phyloP scores from a whole-genome alignment of 1,140 invertebrate genomes.

The Patella vulgata region DNA sequence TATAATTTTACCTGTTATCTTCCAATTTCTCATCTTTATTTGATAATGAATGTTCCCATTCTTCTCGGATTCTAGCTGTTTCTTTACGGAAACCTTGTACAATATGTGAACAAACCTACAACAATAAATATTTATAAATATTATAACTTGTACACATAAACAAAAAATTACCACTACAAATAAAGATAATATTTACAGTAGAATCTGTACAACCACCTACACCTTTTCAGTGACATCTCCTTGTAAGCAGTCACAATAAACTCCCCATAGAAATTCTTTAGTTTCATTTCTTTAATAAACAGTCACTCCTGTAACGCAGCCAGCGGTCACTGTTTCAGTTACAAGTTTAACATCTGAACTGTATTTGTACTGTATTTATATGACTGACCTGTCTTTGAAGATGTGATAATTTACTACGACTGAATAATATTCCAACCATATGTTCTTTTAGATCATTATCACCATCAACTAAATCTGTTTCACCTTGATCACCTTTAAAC shows the following conservation, averaged over 20 bases:
- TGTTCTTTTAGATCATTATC: slow-evolving; percentile 93
- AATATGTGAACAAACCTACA: slow-evolving; percentile 88
- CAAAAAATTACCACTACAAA: no score
- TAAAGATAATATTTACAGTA: no score
- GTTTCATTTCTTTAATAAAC: no score
- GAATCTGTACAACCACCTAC: no score
- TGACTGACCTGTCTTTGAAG: slow-evolving; percentile 87
- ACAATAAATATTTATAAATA: no score
- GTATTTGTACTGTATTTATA: background rate
- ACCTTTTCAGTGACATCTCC: no score
- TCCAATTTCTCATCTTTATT: slow-evolving; percentile 21
- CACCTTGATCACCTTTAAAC: slow-evolving; percentile 66
- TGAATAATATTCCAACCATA: slow-evolving; percentile 96
- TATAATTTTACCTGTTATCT: slow-evolving; percentile 35
- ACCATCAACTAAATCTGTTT: slow-evolving; percentile 50
- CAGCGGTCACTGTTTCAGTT: no score
- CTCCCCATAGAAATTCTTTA: no score
- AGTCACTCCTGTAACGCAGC: no score
- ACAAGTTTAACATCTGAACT: no score
- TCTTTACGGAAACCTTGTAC: slow-evolving; percentile 93
- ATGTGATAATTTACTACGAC: slow-evolving; percentile 91
- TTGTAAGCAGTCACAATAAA: no score
- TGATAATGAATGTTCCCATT: slow-evolving; percentile 80
- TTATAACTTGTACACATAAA: no score
- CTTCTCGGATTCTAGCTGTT: slow-evolving; percentile 82